phyloP scores from a whole-genome alignment of 2,797 vertebrate genomes.

The Manis javanica region DNA sequence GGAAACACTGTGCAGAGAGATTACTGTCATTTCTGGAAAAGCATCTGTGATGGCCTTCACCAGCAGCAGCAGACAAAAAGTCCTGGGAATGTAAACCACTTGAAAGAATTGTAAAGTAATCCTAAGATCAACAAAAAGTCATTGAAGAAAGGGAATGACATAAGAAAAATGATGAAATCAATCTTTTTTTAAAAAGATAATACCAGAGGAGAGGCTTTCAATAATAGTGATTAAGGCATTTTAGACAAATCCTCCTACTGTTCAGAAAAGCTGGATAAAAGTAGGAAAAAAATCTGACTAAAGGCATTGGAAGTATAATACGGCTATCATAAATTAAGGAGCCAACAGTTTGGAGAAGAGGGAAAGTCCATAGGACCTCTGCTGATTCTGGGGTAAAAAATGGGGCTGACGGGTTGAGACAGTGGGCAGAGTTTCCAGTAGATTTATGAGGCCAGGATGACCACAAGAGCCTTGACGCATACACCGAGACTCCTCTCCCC shows the following conservation, averaged over 20 bases:
- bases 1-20: neutral
- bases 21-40: neutral
- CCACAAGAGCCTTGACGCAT: neutral
- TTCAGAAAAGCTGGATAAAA: neutral
- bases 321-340: neutral
- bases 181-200: neutral
- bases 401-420: neutral
- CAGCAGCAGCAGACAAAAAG: neutral
- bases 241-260: neutral
- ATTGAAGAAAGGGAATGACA: neutral
- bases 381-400: neutral
- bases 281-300: neutral
- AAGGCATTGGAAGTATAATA: neutral
- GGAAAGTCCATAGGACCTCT: neutral
- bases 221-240: neutral
- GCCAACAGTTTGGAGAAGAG: neutral
- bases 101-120: neutral
- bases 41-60: neutral
- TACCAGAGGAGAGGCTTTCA: neutral
- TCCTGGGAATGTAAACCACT: neutral
- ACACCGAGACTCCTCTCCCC: accelerated
- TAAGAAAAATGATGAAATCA: neutral
- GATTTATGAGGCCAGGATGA: too few relatives aligned
- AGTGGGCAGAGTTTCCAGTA: neutral
- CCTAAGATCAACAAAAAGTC: neutral